Conservation (phyloP, 2,888 invertebrate species). For the Campoplex nolae region DNA sequence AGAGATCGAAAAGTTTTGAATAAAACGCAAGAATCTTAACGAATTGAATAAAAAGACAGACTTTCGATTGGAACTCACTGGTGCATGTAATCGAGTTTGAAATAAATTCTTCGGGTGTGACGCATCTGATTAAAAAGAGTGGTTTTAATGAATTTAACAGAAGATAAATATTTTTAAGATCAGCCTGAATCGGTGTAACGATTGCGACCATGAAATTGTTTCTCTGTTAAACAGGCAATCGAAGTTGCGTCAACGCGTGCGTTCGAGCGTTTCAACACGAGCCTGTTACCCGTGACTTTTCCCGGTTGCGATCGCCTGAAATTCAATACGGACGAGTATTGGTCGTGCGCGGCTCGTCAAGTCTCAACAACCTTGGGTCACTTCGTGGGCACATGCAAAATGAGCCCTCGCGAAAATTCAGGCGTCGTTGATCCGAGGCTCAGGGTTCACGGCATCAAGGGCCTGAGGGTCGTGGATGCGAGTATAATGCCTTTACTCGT, state of each 20-base stretch:
- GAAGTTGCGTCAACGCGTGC: constrained; percentile 86
- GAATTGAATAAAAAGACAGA: background rate
- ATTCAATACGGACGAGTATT: constrained; percentile 90
- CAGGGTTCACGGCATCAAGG: constrained; percentile 85
- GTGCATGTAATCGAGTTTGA: background rate
- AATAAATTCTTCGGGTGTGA: background rate
- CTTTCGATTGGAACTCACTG: background rate
- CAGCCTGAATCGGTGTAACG: background rate
- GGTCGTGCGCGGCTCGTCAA: constrained; percentile 90
- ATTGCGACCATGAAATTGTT: background rate
- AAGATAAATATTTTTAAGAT: background rate
- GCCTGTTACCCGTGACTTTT: constrained; percentile 86
- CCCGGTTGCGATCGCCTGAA: constrained; percentile 88
- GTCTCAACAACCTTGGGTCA: constrained; percentile 89
- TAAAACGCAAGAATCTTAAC: background rate
- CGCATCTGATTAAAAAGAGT: background rate
- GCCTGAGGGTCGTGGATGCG: constrained; percentile 87
- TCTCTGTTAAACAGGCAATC: constrained; percentile 85
- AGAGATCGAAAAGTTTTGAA: background rate
- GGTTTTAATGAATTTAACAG: background rate
- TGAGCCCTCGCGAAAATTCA: constrained; percentile 83
- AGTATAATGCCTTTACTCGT: constrained; percentile 87
- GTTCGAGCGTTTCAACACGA: constrained; percentile 86
- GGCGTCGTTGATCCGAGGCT: constrained; percentile 85
- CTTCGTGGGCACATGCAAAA: constrained; percentile 85